Conservation (phyloP, 2,888 invertebrate species). For the Amphipyra tragopoginis region DNA sequence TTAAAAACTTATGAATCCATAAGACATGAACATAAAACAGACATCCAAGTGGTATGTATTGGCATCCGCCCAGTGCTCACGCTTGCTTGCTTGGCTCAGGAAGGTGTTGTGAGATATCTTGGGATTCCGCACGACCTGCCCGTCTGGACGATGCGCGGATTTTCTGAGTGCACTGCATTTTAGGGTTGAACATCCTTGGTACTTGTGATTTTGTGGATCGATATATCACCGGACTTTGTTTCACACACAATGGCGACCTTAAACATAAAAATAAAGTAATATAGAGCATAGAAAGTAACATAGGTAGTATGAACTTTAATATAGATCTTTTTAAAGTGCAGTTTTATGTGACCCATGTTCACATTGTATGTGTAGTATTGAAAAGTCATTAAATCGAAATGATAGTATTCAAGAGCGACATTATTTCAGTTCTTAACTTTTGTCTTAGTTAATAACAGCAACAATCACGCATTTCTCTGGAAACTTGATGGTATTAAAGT, state of each 20-base stretch:
- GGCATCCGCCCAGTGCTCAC: conserved; percentile 43
- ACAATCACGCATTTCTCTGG: conserved; percentile 6
- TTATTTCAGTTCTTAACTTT: conserved; percentile 5
- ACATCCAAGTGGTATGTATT: conserved; percentile 27
- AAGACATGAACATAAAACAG: conserved; percentile 30
- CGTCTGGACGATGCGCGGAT: conserved; percentile 46
- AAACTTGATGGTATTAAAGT: conserved; percentile 15
- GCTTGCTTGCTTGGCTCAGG: conserved; percentile 15
- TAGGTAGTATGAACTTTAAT: too few relatives aligned
- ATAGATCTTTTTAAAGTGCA: too few relatives aligned
- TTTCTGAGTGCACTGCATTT: conserved; percentile 48
- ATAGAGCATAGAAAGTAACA: too few relatives aligned
- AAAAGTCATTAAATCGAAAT: conserved; percentile 15
- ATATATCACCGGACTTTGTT: conserved; percentile 36
- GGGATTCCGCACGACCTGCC: conserved; percentile 45
- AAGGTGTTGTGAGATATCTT: conserved; percentile 52
- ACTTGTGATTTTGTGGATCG: conserved; percentile 18
- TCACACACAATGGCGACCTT: not conserved
- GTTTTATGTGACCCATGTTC: conserved; percentile 5
- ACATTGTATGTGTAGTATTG: conserved; percentile 12
- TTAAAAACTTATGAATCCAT: conserved; percentile 10
- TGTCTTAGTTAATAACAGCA: conserved; percentile 5
- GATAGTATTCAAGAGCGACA: conserved; percentile 7
- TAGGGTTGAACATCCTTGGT: conserved; percentile 25
- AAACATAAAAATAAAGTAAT: too few relatives aligned